Base-by-base conservation (phyloP, 1,140 invertebrate genomes). In the Pseudomyrmex pallidus region DNA sequence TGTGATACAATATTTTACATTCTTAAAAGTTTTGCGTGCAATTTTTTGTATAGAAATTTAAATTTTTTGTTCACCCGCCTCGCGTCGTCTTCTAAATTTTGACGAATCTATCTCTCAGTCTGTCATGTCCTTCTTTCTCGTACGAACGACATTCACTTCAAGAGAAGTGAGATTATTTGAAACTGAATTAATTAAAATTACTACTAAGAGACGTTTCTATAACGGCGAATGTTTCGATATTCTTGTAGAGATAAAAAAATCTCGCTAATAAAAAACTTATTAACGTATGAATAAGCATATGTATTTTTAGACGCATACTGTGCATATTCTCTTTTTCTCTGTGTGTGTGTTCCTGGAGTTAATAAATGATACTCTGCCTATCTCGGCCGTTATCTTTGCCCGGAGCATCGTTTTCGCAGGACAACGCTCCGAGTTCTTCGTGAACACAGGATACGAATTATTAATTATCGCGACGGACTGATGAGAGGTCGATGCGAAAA, bases 401-500 rank as follows among this genome's bases (percentile, higher is more conserved):
- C 66, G 7, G 22, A 80, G 76, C 76, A 59, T 59, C 64, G 54
- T 17, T 70, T 54, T 25, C 52, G 20, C 44, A 12, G 10, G 46
- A 44, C 76, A 66, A 70, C 64, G 64, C 54, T 78, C 57, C 64
- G 15, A 50, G 64, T 78, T 78, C 35, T 70, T 78, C 46, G 44
- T 2, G 17, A 77, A 87, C 70, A 4, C 56, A 22, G 10, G 44
- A 13, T 85, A 84, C 85, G 85, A 84, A 78, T 87, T 87, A 87
- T 87, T 87, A 87, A 87, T 87, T 87, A 87, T 68, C 80, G 48
- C 48, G n/a, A 4, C 54, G n/a, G 7, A 3, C 13, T 46, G 85
- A 68, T 46, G 67, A 73, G 44, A 50, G 35, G 54, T 80, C 52
- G 54, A 17, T 35, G 12, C 22, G 13, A 35, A 2, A 56, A 56